phyloP scores from a whole-genome alignment of 2,797 vertebrate species.

The Alosa sapidissima region DNA sequence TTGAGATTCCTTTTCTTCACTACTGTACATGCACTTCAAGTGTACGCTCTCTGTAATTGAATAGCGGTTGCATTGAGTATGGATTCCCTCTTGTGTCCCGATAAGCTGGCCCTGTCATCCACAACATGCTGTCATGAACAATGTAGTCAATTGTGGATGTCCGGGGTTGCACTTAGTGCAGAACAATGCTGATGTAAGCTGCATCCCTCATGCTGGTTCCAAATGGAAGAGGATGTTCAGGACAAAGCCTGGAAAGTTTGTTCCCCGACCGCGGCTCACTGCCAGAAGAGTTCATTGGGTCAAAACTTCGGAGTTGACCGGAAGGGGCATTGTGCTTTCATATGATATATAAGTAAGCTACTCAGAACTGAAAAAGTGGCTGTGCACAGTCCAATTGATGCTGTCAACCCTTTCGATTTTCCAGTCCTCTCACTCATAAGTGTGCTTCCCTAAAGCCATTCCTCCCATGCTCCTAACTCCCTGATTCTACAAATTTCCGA shows the following conservation, averaged over 20 bases:
- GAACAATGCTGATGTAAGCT: slow-evolving; percentile 42
- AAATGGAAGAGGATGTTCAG: slow-evolving; percentile 38
- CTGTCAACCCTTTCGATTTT: not conserved
- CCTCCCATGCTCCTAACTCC: not conserved
- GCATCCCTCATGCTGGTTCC: slow-evolving; percentile 15
- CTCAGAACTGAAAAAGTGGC: not conserved
- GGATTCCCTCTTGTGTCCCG: not conserved
- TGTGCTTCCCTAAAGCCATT: not conserved
- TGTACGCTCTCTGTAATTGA: not conserved
- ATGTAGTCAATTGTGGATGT: slow-evolving; percentile 6
- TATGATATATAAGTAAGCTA: not conserved
- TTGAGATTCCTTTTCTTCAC: not conserved
- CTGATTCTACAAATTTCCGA: slow-evolving; percentile 35
- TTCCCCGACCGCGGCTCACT: slow-evolving; percentile 23
- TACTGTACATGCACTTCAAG: not conserved
- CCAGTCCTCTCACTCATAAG: not conserved
- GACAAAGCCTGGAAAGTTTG: slow-evolving; percentile 36
- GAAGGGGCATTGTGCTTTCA: not conserved
- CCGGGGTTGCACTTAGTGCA: not conserved
- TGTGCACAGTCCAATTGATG: not conserved
- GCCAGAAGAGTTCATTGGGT: slow-evolving; percentile 34
- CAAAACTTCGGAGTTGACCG: slow-evolving; percentile 36
- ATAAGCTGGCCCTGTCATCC: not conserved
- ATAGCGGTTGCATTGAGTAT: not conserved
- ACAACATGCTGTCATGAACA: not conserved